Evolutionary conservation across 1,140 invertebrate genomes (phyloP), one percentile per base, ranked within the genome.

Genomic region (Drosophila nannoptera): DNA sequence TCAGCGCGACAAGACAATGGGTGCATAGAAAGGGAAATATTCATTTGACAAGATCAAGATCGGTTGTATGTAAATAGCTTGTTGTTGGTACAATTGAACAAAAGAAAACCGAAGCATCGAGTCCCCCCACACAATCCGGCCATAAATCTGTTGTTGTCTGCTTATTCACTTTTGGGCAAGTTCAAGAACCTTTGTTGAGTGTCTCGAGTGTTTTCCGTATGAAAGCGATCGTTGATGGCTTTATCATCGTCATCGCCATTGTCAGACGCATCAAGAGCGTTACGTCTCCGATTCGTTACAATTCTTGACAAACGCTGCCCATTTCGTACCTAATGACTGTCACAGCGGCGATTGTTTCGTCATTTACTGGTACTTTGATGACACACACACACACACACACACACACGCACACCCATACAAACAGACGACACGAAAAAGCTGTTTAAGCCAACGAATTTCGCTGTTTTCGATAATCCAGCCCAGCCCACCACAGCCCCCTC

Each of bases 141-240:
- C 43, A 60, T 65, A 80, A 75, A 80, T 76, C 69, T 66, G 31
- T 31, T 66, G 31, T 31, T 46, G 45, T 31, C 22, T 46, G 16
- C 5, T 46, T 29, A 16, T 46, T 46, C 11, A 11, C 16, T 22
- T 69, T 66, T 63, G 22, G 32, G 56, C 64, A 80, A 84, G 80
- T 84, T 84, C 80, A 84, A 84, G 80, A 86, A 84, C 81, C 80
- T 83, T 78, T 61, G 68, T 63, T 58, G 68, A 68, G 76, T 60
- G 67, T 59, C 64, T 58, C 65, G 50, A 78, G 72, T 43, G 8
- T 7, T 36, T 52, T 14, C 38, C 33, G 12, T 50, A 35, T 58
- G 54, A 62, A 62, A 67, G 64, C 72, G 69, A 82, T 78, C 73
- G 53, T 52, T 76, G 78, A 72, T 72, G 52, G 46, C 69, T 72